Base-by-base conservation (phyloP, 1,140 invertebrate genomes). In the Ptiloglossa arizonensis region DNA sequence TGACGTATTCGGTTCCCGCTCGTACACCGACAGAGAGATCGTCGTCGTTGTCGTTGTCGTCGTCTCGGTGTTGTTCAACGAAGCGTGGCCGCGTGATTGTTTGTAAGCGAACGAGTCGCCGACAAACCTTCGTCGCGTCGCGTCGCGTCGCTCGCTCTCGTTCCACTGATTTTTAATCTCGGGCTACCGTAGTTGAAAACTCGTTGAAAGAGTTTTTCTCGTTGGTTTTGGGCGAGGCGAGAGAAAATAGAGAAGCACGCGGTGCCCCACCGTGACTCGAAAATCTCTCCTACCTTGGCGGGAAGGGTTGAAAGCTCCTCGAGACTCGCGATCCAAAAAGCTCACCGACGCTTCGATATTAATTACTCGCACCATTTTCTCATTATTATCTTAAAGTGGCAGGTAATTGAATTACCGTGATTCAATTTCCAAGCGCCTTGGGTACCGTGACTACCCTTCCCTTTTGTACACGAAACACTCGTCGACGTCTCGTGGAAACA, bases 351-450 rank as follows among this genome's bases (percentile, higher is more conserved):
- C 74, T 82, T 73, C 73, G 48, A 78, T 83, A 82, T 70, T 82
- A 82, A 79, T 77, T 81, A 70, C 62, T 73, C 50, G 80, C 29
- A 52, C 81, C 77, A 82, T 79, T 80, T 78, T 79, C 80, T 64
- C 50, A 66, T 83, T 83, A 82, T 73, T 79, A 63, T 83, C 80
- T 72, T 78, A 69, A 68, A 73, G 68, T 70, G 62, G 41, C 50
- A 59, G 81, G 13, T 82, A 83, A 82, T 78, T 78, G 73, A 83
- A 66, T 77, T 81, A 81, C 80, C 35, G 27, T 24, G 60, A 82
- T 66, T 76, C 52, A 68, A 76, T 81, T 63, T 54, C 50, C 24
- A 35, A 60, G 48, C 52, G 3, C 19, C 24, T 38, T 17, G 27
- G 46, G 59, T 73, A 9, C 8, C 41, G 41, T n/a, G n/a, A n/a